Percentiles rank a stretch among this genome's conserved stretches.
Evolutionary conservation across 23 tunicate genomes (phyloP).

Genomic region (Phallusia fumigata): DNA sequence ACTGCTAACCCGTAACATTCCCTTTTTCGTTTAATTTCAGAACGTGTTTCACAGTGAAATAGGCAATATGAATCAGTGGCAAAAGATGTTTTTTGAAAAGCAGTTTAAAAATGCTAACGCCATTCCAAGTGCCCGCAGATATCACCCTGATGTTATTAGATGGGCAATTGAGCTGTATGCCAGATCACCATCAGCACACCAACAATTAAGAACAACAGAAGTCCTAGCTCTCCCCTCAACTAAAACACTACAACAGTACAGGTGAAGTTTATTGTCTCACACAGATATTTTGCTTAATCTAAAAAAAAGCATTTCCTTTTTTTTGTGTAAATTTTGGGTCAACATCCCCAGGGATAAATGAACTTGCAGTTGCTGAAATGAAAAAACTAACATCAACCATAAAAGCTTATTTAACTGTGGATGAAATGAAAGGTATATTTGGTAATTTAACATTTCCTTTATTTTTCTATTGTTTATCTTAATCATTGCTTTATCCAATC

Average conservation of each 20-base stretch:
- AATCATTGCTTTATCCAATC: too few species aligned
- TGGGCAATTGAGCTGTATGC: not conserved
- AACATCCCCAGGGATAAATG: slow-evolving; percentile 18
- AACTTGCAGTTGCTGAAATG: not conserved
- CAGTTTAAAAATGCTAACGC: not conserved
- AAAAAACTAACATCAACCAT: not conserved
- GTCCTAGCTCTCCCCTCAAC: not conserved
- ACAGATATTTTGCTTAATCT: not conserved
- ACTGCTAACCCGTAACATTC: too few species aligned
- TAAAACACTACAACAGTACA: not conserved
- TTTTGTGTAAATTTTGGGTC: not conserved
- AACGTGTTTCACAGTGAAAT: not conserved
- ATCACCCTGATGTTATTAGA: not conserved
- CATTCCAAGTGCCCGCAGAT: not conserved
- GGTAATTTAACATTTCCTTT: not conserved
- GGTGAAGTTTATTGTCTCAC: not conserved
- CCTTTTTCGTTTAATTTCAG: not conserved
- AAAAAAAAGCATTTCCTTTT: not conserved
- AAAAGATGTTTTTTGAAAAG: not conserved
- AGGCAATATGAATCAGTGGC: not conserved
- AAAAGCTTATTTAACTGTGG: not conserved
- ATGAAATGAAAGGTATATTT: slow-evolving; percentile 7
- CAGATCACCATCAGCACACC: slow-evolving; percentile 1
- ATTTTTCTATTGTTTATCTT: too few species aligned
- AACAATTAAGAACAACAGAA: not conserved